Conservation (phyloP, 1,140 invertebrate genomes). For the Drosophila elegans region DNA sequence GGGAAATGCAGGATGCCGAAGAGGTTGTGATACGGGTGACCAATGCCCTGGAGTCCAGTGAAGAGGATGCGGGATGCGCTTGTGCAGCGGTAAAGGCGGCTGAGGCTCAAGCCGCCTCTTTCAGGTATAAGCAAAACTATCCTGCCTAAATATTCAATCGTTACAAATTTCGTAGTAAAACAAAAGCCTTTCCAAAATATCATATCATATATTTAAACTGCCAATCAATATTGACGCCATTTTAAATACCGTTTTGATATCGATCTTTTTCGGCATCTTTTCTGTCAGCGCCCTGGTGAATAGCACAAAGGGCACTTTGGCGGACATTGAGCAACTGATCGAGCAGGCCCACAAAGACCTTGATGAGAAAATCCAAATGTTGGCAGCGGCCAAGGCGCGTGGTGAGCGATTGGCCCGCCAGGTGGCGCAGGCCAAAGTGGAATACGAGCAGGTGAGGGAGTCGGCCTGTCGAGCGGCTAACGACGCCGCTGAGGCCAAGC, state of each 20-base stretch:
- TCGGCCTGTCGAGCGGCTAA: constrained; percentile 87
- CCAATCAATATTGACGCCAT: no score
- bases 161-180: no score
- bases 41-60: constrained; percentile 86
- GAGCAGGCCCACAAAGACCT: constrained; percentile 86
- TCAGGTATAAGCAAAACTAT: not conserved
- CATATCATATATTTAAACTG: no score
- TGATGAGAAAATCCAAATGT: constrained; percentile 87
- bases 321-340: constrained; percentile 86
- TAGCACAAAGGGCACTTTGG: constrained; percentile 86
- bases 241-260: not conserved
- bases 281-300: constrained; percentile 80
- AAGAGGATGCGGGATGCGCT: constrained; percentile 86
- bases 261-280: not conserved
- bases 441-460: constrained; percentile 87
- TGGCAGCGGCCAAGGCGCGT: constrained; percentile 87
- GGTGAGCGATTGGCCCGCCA: constrained; percentile 87
- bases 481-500: constrained; percentile 87
- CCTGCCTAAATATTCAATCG: no score
- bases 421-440: constrained; percentile 86
- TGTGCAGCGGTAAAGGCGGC: constrained; percentile 86
- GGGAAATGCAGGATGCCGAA: constrained; percentile 87
- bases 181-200: no score
- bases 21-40: constrained; percentile 87
- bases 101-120: constrained; percentile 82